A percentile compares a stretch with the other conserved stretches of the same genome.
Evolutionary conservation across 2,797 vertebrate species (phyloP).

Genomic region (Catamblyrhynchus diadema): DNA sequence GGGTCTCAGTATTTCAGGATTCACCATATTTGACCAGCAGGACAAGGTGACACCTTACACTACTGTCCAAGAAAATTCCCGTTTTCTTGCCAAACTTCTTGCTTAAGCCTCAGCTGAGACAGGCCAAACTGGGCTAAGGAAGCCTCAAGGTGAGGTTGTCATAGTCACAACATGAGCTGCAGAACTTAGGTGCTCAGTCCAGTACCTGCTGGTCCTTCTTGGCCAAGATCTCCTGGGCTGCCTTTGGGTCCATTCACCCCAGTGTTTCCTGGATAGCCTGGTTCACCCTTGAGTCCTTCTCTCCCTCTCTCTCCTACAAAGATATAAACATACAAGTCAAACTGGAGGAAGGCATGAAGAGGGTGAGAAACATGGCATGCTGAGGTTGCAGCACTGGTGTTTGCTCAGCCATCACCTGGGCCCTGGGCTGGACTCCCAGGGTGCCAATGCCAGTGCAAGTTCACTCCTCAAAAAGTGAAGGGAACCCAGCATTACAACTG

Average conservation of each 20-base stretch:
- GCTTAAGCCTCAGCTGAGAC: neutral
- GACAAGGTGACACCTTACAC: neutral
- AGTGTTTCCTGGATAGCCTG: slow-evolving; percentile 79
- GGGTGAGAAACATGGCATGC: neutral
- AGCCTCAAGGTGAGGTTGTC: neutral
- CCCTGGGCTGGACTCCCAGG: neutral
- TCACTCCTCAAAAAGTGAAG: neutral
- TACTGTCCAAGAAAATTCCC: neutral
- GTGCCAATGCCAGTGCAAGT: neutral
- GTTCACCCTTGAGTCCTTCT: slow-evolving; percentile 81
- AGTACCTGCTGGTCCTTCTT: slow-evolving; percentile 83
- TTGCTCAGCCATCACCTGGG: neutral
- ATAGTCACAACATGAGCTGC: neutral
- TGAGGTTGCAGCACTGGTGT: neutral
- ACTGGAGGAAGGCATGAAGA: neutral
- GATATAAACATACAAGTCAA: neutral
- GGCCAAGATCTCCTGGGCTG: slow-evolving; percentile 80
- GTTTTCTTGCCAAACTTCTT: neutral
- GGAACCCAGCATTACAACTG: neutral
- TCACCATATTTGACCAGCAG: neutral
- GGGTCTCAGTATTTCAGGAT: neutral
- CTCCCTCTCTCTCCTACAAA: slow-evolving; percentile 78
- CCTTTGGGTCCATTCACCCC: slow-evolving; percentile 84
- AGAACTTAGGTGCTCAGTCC: neutral
- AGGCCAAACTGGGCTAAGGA: neutral